Percentiles rank a stretch among this genome's conserved stretches.
phyloP scores from a whole-genome alignment of 1,140 invertebrate species.

The Ephestia elutella region DNA sequence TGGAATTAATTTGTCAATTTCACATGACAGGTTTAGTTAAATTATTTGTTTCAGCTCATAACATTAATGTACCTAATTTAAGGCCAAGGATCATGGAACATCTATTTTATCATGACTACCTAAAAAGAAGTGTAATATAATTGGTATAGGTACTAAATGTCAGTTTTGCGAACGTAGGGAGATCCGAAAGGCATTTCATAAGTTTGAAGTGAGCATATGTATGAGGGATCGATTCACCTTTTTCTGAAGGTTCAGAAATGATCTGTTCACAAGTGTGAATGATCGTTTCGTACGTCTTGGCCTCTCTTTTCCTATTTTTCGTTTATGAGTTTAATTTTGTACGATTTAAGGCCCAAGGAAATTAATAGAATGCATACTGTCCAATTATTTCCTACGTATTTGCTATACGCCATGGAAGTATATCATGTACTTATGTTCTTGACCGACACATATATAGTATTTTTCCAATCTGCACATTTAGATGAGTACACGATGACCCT shows the following conservation, averaged over 20 bases:
- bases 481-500: conserved; percentile 45
- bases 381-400: too few species aligned
- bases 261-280: conserved; percentile 28
- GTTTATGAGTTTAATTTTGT: background rate
- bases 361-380: too few species aligned
- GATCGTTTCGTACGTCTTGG: conserved; percentile 12
- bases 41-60: too few species aligned
- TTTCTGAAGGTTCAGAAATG: conserved; percentile 18
- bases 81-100: too few species aligned
- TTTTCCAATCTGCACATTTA: conserved; percentile 26
- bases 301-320: background rate
- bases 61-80: too few species aligned
- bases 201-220: conserved; percentile 18
- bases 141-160: background rate
- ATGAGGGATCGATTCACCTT: conserved; percentile 14
- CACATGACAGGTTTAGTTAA: too few species aligned
- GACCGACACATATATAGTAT: background rate
- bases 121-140: too few species aligned
- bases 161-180: background rate
- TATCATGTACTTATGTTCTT: too few species aligned
- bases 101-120: too few species aligned
- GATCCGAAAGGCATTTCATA: conserved; percentile 13
- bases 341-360: too few species aligned
- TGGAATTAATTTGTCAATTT: too few species aligned
- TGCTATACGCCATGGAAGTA: too few species aligned